These are phyloP conservation scores for Drosophila infuscata DNA, from an alignment of 2,888 invertebrate species.

Conservation along the genomic window DNA sequence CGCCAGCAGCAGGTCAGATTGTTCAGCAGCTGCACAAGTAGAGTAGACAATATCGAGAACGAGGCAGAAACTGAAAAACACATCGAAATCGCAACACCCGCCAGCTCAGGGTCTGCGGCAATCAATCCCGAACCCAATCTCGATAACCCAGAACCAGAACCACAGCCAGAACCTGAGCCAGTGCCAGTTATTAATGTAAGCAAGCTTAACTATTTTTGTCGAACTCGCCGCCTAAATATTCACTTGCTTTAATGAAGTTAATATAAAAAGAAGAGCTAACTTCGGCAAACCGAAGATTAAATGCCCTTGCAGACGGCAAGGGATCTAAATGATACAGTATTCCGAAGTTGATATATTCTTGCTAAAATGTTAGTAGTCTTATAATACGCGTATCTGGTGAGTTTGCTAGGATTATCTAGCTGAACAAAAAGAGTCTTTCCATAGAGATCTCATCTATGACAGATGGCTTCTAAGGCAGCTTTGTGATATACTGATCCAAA, in stretches of 20 bases:
- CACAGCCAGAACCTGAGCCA: conserved; percentile 30
- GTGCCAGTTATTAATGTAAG: conserved; percentile 60
- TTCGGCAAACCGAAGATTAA: conserved; percentile 26
- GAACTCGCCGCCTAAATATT: conserved; percentile 9
- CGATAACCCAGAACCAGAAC: conserved; percentile 31
- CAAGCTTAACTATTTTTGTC: conserved; percentile 40
- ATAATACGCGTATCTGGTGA: background rate
- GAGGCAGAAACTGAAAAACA: conserved; percentile 41
- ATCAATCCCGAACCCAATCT: conserved; percentile 20
- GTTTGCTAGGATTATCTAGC: background rate
- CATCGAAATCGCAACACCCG: conserved; percentile 6
- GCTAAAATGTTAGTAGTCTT: background rate
- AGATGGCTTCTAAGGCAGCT: background rate
- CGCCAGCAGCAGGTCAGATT: conserved; percentile 68
- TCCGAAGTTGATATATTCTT: background rate
- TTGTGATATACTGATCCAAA: background rate
- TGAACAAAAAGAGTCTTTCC: background rate
- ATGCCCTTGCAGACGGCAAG: background rate
- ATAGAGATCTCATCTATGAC: background rate
- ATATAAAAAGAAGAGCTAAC: background rate
- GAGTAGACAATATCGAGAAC: conserved; percentile 64
- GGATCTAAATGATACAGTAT: background rate
- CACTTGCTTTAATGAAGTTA: conserved; percentile 23
- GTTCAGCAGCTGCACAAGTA: conserved; percentile 74
- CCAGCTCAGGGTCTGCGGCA: conserved; percentile 7